Percentiles rank a stretch among this genome's conserved stretches.
phyloP scores from a whole-genome alignment of 2,888 invertebrate genomes.

The Aleiodes testaceus region DNA sequence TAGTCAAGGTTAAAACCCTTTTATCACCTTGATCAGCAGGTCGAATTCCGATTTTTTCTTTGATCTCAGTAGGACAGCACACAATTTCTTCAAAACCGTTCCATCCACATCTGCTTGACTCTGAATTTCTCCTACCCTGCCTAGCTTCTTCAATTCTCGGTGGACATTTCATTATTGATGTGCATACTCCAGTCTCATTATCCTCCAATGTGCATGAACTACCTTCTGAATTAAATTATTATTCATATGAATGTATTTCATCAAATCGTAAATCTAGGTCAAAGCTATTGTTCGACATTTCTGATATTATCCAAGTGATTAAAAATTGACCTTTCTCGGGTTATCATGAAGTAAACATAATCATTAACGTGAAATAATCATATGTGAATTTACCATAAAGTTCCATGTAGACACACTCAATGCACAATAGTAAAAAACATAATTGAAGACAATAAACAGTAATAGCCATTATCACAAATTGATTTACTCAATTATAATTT shows the following conservation, averaged over 20 bases:
- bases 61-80: constrained; percentile 72
- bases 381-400: too few relatives aligned
- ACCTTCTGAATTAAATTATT: constrained; percentile 47
- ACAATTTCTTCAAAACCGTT: constrained; percentile 71
- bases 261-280: too few relatives aligned
- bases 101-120: constrained; percentile 73
- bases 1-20: not conserved
- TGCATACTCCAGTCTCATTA: constrained; percentile 58
- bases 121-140: constrained; percentile 51
- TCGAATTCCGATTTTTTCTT: constrained; percentile 55
- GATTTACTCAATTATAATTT: too few relatives aligned
- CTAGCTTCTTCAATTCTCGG: constrained; percentile 55
- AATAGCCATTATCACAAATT: too few relatives aligned
- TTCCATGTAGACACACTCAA: too few relatives aligned
- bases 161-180: constrained; percentile 59
- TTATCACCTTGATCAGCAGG: constrained; percentile 54
- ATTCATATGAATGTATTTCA: not conserved
- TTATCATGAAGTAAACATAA: too few relatives aligned
- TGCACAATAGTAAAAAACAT: too few relatives aligned
- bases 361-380: too few relatives aligned
- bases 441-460: too few relatives aligned
- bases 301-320: too few relatives aligned
- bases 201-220: constrained; percentile 53
- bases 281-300: too few relatives aligned
- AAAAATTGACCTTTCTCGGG: too few relatives aligned